Base-by-base conservation (phyloP, 2,888 invertebrate species). In the Philonicus albiceps region DNA sequence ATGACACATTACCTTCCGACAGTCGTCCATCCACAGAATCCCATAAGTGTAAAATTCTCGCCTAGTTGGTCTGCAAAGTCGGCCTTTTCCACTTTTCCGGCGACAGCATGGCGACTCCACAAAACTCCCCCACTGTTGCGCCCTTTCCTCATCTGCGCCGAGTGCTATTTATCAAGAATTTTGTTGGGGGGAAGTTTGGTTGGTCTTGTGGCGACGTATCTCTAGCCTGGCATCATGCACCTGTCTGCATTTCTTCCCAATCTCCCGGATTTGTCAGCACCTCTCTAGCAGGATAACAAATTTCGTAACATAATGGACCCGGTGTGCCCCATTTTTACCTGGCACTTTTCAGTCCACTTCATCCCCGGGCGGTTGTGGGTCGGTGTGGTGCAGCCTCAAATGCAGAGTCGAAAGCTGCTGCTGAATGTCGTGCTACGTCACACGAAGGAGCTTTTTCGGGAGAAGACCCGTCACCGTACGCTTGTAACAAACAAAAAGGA, bases 231-330 rank as follows among this genome's bases (percentile, higher is more conserved):
- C 81, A 85, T 80, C 87, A 86, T 87, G 81, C 86, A 84, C 86
- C 86, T 80, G 84, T 80, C 81, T 86, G 76, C 83, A 90, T 84
- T 86, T 86, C 80, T 83, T 27, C 43, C 16, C 80, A 37, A 90
- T 90, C 90, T 90, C 90, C 90, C 89, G 89, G 90, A 89, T 89
- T 89, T 90, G 88, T 89, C 89, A 89, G 89, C 90, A 90, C 90
- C 89, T 90, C 90, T 90, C 53, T 16, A 49, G 80, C 30, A 27
- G 90, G 13, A 80, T 80, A 53, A 90, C 90, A 90, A 90, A 90
- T 90, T 90, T 90, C 90, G 89, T 30, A 80, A 80, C 3, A 31
- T 80, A 6, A 80, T 53, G 27, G 16, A 31, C 49, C 40, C 30
- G 22, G 80, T n/a, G 53, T 80, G 80, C n/a, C 80, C 80, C 80